Conservation (phyloP, 2,888 invertebrate species). For the Linyphia triangularis region DNA sequence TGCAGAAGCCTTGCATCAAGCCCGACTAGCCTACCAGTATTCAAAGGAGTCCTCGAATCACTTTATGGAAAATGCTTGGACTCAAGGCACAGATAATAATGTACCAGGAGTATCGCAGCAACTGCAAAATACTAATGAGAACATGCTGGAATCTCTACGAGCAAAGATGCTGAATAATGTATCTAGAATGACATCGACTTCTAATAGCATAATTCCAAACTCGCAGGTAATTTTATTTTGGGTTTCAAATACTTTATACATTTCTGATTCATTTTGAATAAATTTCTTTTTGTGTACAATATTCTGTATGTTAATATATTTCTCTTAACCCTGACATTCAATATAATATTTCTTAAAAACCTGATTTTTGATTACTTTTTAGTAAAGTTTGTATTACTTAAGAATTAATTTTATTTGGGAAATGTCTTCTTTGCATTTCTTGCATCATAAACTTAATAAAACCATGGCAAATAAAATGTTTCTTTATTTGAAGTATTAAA, state of each 20-base stretch:
- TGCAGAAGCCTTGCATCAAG: constrained; percentile 63
- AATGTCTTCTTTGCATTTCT: no score
- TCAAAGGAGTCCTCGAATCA: constrained; percentile 63
- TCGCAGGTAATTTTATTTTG: constrained; percentile 53
- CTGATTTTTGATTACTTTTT: no score
- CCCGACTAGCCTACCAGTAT: constrained; percentile 61
- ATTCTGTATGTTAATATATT: no score
- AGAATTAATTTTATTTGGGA: no score
- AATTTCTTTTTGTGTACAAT: not conserved
- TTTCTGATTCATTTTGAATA: not conserved
- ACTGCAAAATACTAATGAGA: constrained; percentile 62
- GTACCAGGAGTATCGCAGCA: constrained; percentile 41
- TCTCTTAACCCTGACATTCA: no score
- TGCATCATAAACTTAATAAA: no score
- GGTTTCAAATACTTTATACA: not conserved
- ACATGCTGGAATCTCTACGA: constrained; percentile 75
- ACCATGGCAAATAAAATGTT: no score
- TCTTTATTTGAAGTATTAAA: no score
- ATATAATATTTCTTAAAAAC: no score
- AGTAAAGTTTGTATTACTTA: no score
- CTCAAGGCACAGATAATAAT: constrained; percentile 39
- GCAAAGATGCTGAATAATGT: constrained; percentile 76
- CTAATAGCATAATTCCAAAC: constrained; percentile 74
- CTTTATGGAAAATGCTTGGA: constrained; percentile 52
- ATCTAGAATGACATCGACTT: constrained; percentile 73